Evolutionary conservation across 1,140 invertebrate species (phyloP), one percentile per base, ranked within the genome.

Genomic region (Drosophila yakuba): DNA sequence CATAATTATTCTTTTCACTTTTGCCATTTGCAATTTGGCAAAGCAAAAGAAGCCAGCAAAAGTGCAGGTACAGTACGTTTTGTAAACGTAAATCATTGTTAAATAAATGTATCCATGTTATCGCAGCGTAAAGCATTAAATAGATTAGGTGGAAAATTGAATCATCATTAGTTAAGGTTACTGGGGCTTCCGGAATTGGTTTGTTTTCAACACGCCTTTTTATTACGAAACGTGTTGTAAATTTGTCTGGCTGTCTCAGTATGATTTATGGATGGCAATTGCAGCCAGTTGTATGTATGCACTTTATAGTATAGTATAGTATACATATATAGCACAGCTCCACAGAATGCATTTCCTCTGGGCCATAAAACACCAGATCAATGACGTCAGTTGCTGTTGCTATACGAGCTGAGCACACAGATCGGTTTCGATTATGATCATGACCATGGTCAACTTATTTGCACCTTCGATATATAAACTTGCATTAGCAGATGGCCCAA

Each of bases 371-470:
- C n/a, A 4, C 23, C 3, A 25, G 10, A 12, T 32, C 23, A 32
- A 12, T 73, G 68, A 73, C 69, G 69, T 73, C 56, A 61, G 36
- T 14, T 32, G 50, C 14, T 25, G 15, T 25, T 41, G 20, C 47
- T 36, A 12, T 3, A 10, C 15, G 23, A 55, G n/a, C 28, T 15
- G 3, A 44, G 25, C 23, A 32, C 1, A 20, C 20, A 20, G 3
- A 47, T 57, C 35, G 12, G 59, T 39, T 25, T 25, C n/a, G 63
- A 71, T 67, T 69, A 69, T 69, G 67, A 71, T 71, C 62, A 47
- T 45, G 82, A 85, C 81, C 81, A 78, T 48, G 74, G 81, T 66
- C 78, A 85, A 85, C 74, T 50, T 47, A 59, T 76, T 76, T 67
- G 55, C 61, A 59, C 72, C 73, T 67, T 58, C 57, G 36, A 35